Conservation (phyloP, 2,113 vertebrate species). For the Microtus richardsoni region DNA sequence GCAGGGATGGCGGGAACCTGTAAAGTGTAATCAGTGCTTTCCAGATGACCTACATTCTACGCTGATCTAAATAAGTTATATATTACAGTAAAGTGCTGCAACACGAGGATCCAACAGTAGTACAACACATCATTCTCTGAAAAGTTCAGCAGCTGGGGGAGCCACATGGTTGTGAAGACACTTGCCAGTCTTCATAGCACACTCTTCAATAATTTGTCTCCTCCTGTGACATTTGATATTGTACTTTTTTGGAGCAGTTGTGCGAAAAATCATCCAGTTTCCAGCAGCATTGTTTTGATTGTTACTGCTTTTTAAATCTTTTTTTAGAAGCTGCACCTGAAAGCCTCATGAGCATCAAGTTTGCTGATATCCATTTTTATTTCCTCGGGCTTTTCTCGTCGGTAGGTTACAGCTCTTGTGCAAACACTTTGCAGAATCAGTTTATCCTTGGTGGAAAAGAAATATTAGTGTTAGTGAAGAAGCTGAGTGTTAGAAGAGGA, state of each 20-base stretch:
- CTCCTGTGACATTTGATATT: conserved; percentile 77
- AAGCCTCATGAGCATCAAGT: conserved; percentile 90
- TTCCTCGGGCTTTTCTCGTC: conserved; percentile 93
- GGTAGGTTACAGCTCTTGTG: conserved; percentile 95
- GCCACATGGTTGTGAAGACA: conserved; percentile 79
- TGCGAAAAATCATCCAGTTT: conserved; percentile 71
- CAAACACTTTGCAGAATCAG: conserved; percentile 92
- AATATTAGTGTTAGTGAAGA: conserved; percentile 78
- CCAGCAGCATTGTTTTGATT: conserved; percentile 53
- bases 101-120: conserved; percentile 90
- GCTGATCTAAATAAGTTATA: conserved; percentile 89
- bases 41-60: conserved; percentile 87
- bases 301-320: not conserved
- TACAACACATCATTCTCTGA: conserved; percentile 89
- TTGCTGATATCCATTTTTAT: conserved; percentile 94
- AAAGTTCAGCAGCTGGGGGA: conserved; percentile 87
- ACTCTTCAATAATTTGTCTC: conserved; percentile 63
- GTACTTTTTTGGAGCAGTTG: conserved; percentile 71
- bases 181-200: conserved; percentile 71
- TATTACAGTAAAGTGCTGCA: conserved; percentile 90
- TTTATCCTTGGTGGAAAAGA: conserved; percentile 89
- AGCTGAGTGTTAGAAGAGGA: conserved; percentile 56
- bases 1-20: conserved; percentile 84
- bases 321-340: conserved; percentile 90
- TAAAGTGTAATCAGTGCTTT: conserved; percentile 90